Evolutionary conservation across 2,888 invertebrate genomes (phyloP), one percentile per base, ranked within the genome.

Genomic region (Hipparchia sbordonii): DNA sequence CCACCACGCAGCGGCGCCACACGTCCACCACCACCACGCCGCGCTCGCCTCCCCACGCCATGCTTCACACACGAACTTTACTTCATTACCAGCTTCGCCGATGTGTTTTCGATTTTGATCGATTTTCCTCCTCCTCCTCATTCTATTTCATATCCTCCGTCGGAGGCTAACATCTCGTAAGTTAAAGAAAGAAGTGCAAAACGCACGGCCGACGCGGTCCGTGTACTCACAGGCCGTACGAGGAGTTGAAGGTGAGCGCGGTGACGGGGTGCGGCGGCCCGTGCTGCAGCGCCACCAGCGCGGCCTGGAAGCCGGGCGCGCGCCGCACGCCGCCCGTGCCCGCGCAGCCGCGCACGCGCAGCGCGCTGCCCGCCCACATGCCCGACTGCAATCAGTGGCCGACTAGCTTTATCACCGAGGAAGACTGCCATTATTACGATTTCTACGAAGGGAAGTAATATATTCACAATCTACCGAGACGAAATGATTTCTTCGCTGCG

Each of bases 11-110:
- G 94, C 97, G 98, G 92, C 98, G 98, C 87, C 97, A 95, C 90
- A 98, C 96, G 95, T 99, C 99, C 86, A 98, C 96, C 91, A 99
- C 96, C 88, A 98, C 98, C 89, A 99, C 95, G 82, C 99, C 99
- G 83, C 97, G 97, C 94, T 99, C 99, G 89, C 98, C 99, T 84
- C 99, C 99, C 95, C 98, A 99, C 84, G 98, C 98, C 96, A 99
- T 96, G 12, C 52, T 54, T 10, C 4, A 10, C 12, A 54, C 12
- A 54, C 4, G 12, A 10, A 9, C 52, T 8, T 54, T 6, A 48
- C 8, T 48, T 39, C 39, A 39, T 5, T 39, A 39, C 2, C 39
- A 39, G 39, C 39, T 39, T 39, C 39, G 3, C 2, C 2, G 5
- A 5, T 39, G 39, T 39, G 0, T 5, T 39, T 39, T 39, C 39